Evolutionary conservation across 2,888 invertebrate species (phyloP).

Genomic region (Agrilus cyanescens): DNA sequence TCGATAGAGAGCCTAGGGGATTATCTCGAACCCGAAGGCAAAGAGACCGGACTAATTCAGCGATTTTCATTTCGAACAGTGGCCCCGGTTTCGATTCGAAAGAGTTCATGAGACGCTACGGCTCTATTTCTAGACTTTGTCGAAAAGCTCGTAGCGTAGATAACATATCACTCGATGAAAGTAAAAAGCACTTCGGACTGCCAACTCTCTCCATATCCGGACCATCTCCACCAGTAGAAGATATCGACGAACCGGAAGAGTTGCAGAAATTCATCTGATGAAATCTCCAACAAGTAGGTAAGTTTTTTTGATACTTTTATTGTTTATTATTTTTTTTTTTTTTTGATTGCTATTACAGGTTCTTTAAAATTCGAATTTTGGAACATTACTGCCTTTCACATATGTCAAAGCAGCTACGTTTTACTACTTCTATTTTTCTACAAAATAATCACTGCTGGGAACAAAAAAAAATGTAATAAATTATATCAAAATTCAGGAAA

Average conservation of each 20-base stretch:
- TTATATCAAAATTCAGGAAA: too few relatives aligned
- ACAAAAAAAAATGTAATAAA: too few relatives aligned
- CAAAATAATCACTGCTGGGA: too few relatives aligned
- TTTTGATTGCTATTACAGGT: too few relatives aligned
- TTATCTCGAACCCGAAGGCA: conserved; percentile 41
- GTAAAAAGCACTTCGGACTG: conserved; percentile 49
- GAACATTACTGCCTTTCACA: too few relatives aligned
- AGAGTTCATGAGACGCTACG: conserved; percentile 68
- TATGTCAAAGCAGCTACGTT: too few relatives aligned
- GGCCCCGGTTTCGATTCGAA: conserved; percentile 66
- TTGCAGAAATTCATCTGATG: conserved; percentile 1
- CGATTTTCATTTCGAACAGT: conserved; percentile 70
- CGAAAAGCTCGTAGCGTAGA: conserved; percentile 69
- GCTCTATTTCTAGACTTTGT: conserved; percentile 67
- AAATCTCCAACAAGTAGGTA: too few relatives aligned
- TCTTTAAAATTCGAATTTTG: too few relatives aligned
- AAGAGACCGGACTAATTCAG: conserved; percentile 73
- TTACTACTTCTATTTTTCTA: too few relatives aligned
- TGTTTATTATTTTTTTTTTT: too few relatives aligned
- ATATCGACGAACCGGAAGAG: conserved; percentile 14
- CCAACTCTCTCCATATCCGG: conserved; percentile 69
- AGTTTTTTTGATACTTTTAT: too few relatives aligned
- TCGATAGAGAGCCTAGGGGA: conserved; percentile 17
- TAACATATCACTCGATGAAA: conserved; percentile 48
- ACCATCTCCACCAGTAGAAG: conserved; percentile 64